Conservation (phyloP, 2,888 invertebrate species). For the Choreutis nemorana region DNA sequence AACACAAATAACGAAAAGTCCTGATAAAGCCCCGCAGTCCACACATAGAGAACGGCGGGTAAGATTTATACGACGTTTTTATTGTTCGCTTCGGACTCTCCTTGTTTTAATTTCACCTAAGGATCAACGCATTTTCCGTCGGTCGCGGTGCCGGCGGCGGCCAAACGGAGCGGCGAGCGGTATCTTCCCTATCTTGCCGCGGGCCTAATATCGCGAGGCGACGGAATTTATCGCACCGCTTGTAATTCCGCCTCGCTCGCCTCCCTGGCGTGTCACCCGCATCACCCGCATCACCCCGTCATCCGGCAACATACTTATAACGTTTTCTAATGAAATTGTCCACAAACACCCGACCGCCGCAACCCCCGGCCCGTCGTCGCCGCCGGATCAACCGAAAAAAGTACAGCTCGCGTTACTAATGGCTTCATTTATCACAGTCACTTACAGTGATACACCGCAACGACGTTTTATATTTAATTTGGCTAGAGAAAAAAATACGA, state of each 20-base stretch:
- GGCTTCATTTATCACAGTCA: constrained; percentile 67
- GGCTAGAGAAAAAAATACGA: constrained; percentile 60
- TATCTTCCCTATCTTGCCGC: constrained; percentile 35
- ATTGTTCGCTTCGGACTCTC: constrained; percentile 52
- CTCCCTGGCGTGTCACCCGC: constrained; percentile 15
- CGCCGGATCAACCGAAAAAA: constrained; percentile 64
- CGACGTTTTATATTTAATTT: constrained; percentile 66
- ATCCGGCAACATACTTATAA: constrained; percentile 58
- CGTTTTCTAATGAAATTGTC: constrained; percentile 67
- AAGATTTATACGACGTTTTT: constrained; percentile 55
- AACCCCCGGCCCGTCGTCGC: constrained; percentile 51
- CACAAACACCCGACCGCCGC: constrained; percentile 54
- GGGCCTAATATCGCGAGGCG: constrained; percentile 51
- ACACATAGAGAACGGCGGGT: constrained; percentile 32
- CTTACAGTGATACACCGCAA: constrained; percentile 66
- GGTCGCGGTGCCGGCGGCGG: constrained; percentile 18
- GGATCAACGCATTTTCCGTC: constrained; percentile 42
- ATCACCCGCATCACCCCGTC: constrained; percentile 46
- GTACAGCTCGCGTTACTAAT: constrained; percentile 65
- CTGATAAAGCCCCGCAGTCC: constrained; percentile 42
- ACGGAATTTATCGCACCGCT: constrained; percentile 63
- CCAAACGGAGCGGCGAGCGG: constrained; percentile 15
- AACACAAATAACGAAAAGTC: constrained; percentile 38
- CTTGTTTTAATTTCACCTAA: constrained; percentile 55
- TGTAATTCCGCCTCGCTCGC: constrained; percentile 48